These are phyloP conservation scores for Enteromius unitaeniatus DNA, from an alignment of 2,797 vertebrate genomes.

Conservation along the genomic window DNA sequence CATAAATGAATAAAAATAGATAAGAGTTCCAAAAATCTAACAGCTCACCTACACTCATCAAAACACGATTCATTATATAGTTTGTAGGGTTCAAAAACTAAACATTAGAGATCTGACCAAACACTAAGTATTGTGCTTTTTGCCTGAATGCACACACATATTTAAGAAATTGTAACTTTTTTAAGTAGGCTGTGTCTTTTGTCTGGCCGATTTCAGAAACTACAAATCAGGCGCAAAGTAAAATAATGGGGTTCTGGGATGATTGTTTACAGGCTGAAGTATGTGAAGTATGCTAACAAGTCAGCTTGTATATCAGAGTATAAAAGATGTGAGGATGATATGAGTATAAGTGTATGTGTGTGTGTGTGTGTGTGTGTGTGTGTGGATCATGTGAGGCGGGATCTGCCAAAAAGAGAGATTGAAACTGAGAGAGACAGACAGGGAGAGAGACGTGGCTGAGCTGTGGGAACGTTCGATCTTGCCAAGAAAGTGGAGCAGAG, in stretches of 20 bases:
- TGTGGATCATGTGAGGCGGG: slow-evolving; percentile 74
- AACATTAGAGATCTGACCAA: background rate
- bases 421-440: slow-evolving; percentile 51
- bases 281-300: slow-evolving; percentile 42
- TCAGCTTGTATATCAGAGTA: slow-evolving; percentile 40
- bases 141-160: background rate
- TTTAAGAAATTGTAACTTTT: background rate
- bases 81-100: background rate
- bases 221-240: background rate
- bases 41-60: no score
- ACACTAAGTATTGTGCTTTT: background rate
- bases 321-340: slow-evolving; percentile 49
- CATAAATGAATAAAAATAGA: background rate
- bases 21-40: background rate
- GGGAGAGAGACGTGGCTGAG: slow-evolving; percentile 61
- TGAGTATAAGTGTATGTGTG: background rate
- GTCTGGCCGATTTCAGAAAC: slow-evolving; percentile 1
- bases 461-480: slow-evolving; percentile 78
- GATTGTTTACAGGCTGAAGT: slow-evolving; percentile 23
- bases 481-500: slow-evolving; percentile 77
- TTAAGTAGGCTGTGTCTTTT: background rate
- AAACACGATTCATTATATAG: no score
- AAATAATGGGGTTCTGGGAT: slow-evolving; percentile 23
- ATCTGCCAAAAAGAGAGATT: slow-evolving; percentile 69
- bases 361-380: background rate